Evolutionary conservation across 2,113 vertebrate species (phyloP), one percentile per base, ranked within the genome.

Genomic region (Hoplias malabaricus): DNA sequence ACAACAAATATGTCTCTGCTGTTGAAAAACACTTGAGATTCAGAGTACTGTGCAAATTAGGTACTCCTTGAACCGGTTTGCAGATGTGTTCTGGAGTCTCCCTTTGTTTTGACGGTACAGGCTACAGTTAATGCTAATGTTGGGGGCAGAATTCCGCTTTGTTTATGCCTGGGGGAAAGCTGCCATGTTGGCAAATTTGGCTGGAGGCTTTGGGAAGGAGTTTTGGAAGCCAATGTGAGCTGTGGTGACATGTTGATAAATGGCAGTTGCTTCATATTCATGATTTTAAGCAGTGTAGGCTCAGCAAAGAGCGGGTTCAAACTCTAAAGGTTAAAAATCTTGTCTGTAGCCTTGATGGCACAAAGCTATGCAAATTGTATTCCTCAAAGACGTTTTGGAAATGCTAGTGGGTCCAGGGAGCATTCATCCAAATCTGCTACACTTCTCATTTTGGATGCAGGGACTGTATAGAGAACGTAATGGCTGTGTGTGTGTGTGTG

Each of bases 371-470:
- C 25, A 14, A 19, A 42, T 53, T 75, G 50, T 23, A 19, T 36
- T 65, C 31, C 21, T 53, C 0, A 12, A 13, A 38, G 11, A 50
- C 19, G 7, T 42, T 57, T 42, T 16, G n/a, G 2, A 57, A 36
- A 25, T 34, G 36, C 3, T 43, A 56, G 16, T 13, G 25, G 36
- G 31, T 50, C 21, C 33, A 59, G 33, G 16, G 67, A 43, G 29
- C 34, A 38, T 62, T 69, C 31, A 78, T 74, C 53, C n/a, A 31
- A 53, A 53, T 73, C 10, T 63, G 42, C 71, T 74, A 33, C 57
- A 57, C 36, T 59, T 62, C 43, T 33, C 5, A 25, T 71, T 66
- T 40, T 66, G 42, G 48, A 48, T 75, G 72, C 29, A 70, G 50
- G 69, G 29, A 25, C 69, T 74, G 42, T 48, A 61, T 53, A 53